Evolutionary conservation across 2,888 invertebrate species (phyloP), one percentile per base, ranked within the genome.

Genomic region (Pegoplata infirma): DNA sequence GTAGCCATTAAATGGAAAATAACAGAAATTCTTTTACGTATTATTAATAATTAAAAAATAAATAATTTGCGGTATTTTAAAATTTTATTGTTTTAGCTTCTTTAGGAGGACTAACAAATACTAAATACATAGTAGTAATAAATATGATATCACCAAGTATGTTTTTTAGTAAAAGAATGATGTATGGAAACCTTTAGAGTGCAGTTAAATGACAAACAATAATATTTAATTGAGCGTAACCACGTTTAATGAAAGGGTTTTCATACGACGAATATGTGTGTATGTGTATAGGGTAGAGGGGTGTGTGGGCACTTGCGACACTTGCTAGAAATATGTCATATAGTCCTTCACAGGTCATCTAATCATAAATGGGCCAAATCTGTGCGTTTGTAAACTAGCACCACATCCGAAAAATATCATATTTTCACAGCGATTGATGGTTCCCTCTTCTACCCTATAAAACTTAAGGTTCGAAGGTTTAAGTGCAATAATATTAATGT

Each of bases 201-300:
- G 10, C 28, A 55, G 67, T 80, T 74, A 81, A 82, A 82, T 82
- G 83, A 83, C 84, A 85, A 82, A 84, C 83, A 82, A 83, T 83
- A 84, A 82, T 82, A 86, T 86, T 87, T 86, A 87, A 87, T 87
- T 87, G 87, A 87, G 83, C 87, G 84, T 85, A 83, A 83, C 83
- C 81, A 79, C 63, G 67, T 80, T 80, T 80, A 80, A 81, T 79
- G 77, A 82, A 76, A 78, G 82, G 81, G 76, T 76, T 80, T 80
- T 74, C 46, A 14, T 40, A 40, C n/a, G n/a, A n/a, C n/a, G n/a
- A n/a, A 17, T n/a, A 12, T 19, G 56, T 55, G n/a, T 40, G 12
- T 40, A 36, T n/a, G n/a, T 58, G 19, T 25, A 19, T 58, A 7
- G n/a, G n/a, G n/a, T n/a, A n/a, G n/a, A n/a, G n/a, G n/a, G n/a